These are phyloP conservation scores for Gisinianus flammeolus DNA, from an alignment of 2,888 invertebrate species.

Conservation along the genomic window DNA sequence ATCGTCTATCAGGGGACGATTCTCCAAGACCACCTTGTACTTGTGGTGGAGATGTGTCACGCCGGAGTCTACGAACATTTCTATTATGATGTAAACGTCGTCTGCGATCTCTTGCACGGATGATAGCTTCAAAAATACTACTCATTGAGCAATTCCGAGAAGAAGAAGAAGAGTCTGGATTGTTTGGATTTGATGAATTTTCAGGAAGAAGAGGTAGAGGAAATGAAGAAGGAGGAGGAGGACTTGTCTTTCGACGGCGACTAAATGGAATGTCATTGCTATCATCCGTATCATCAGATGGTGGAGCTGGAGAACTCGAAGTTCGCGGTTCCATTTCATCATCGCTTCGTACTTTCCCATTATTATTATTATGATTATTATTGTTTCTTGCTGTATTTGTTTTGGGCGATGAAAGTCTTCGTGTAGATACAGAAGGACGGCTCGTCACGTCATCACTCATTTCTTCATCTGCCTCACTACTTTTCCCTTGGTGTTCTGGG, in stretches of 20 bases:
- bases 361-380: no score
- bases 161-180: not conserved
- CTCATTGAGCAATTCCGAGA: not conserved
- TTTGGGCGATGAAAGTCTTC: no score
- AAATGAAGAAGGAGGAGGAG: no score
- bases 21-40: not conserved
- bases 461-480: not conserved
- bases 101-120: not conserved
- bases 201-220: no score
- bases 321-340: conserved; percentile 17
- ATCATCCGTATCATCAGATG: conserved; percentile 3
- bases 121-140: not conserved
- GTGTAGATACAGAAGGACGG: no score
- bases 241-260: not conserved
- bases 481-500: not conserved
- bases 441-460: not conserved
- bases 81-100: not conserved
- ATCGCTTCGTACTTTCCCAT: conserved; percentile 3
- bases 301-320: conserved; percentile 23
- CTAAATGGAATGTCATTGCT: conserved; percentile 1
- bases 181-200: not conserved
- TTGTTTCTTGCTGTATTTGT: no score
- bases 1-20: not conserved
- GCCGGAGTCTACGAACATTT: not conserved
- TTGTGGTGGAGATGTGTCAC: not conserved